Evolutionary conservation across 2,797 vertebrate species (phyloP), one percentile per base, ranked within the genome.

Genomic region (Danio kyathit): DNA sequence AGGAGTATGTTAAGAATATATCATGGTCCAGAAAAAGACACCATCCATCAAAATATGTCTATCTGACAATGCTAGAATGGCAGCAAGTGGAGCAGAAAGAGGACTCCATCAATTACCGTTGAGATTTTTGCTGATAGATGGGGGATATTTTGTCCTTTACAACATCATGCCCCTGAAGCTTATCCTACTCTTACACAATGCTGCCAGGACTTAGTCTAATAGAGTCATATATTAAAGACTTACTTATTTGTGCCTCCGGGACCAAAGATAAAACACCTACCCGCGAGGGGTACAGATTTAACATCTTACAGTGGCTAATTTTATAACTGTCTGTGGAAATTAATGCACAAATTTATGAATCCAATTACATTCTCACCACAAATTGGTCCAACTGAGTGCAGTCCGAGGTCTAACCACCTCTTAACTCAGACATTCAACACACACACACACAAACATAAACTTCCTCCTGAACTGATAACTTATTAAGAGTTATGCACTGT

Each of bases 11-110:
- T 72, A n/a, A 60, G 46, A 84, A 81, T 67, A 81, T 67, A 85
- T 80, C 67, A 77, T 74, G 70, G 82, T 82, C 77, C 80, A 74
- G 80, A 82, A 81, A 83, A 83, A 83, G 83, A 80, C 79, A 84
- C 80, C 81, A 88, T 88, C 82, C 46, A 86, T 87, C 87, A 86
- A 84, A 83, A 80, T 81, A 80, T 74, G 73, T 83, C 72, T 78
- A 57, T 64, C 54, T 84, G 81, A 69, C 85, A 81, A 73, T 64
- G 51, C 65, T 85, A 81, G 82, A 81, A 70, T 76, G 66, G 60
- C 81, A 81, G 76, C 76, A 86, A 86, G 67, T 79, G 76, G 75
- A 85, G 82, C 80, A 81, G 81, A 74, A 77, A 54, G 65, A 73
- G 57, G 43, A 63, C 75, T 85, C 80, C 74, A 82, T 81, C 79